Conservation (phyloP, 2,888 invertebrate species). For the Pseudanteris insignis region DNA sequence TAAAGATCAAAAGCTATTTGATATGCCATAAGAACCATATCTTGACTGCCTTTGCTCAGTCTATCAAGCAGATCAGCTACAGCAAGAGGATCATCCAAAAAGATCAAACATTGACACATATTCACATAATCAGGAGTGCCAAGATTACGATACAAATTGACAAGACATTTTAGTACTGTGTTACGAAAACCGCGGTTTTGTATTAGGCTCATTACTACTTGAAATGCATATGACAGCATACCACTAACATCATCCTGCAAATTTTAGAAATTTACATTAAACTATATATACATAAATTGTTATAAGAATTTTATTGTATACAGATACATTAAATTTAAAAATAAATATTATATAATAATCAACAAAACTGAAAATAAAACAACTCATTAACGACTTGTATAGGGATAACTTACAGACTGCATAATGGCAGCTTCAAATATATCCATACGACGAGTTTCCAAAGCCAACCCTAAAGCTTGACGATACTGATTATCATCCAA, state of each 20-base stretch:
- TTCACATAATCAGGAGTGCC: constrained; percentile 96
- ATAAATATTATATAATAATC: no score
- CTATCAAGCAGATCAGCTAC: constrained; percentile 94
- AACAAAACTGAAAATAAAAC: background rate
- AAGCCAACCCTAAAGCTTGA: constrained; percentile 94
- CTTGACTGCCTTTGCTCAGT: constrained; percentile 80
- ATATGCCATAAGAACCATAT: constrained; percentile 93
- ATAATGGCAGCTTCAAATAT: constrained; percentile 92
- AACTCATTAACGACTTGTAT: no score
- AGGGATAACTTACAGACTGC: constrained; percentile 78
- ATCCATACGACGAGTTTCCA: constrained; percentile 97
- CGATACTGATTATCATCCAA: constrained; percentile 93
- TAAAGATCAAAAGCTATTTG: constrained; percentile 99
- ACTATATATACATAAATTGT: no score
- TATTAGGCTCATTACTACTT: constrained; percentile 95
- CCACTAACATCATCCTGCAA: constrained; percentile 81
- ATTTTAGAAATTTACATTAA: background rate
- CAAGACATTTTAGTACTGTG: constrained; percentile 87
- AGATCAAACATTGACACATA: constrained; percentile 98
- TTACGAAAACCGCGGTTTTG: constrained; percentile 94
- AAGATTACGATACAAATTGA: constrained; percentile 87
- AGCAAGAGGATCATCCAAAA: constrained; percentile 91
- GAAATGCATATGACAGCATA: constrained; percentile 95
- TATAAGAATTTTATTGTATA: no score
- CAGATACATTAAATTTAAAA: no score